Percentiles rank a stretch among this genome's conserved stretches.
These are phyloP conservation scores for Melipona bicolor DNA, from an alignment of 2,888 invertebrate species.

Conservation along the genomic window DNA sequence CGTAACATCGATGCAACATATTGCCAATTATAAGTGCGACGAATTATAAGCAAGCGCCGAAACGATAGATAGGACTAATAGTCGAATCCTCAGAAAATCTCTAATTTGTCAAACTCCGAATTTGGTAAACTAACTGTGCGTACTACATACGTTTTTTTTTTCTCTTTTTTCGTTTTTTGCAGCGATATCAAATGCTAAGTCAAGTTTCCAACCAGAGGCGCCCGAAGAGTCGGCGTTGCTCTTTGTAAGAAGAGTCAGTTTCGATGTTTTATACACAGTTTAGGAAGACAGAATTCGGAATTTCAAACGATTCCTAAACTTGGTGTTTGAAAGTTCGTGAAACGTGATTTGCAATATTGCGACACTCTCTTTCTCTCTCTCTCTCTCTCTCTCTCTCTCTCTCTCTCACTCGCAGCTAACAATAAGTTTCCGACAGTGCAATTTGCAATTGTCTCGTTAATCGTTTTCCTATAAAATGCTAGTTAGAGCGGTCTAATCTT, in stretches of 20 bases:
- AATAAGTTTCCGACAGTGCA: background rate
- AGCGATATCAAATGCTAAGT: background rate
- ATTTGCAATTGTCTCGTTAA: slow-evolving; percentile 6
- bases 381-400: no score
- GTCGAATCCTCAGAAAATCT: background rate
- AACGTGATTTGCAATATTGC: slow-evolving; percentile 15
- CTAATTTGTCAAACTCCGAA: background rate
- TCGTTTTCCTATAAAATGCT: background rate
- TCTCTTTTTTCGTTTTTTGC: background rate
- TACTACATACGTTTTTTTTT: no score
- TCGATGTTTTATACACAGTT: background rate
- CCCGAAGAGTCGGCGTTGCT: background rate
- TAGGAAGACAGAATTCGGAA: background rate
- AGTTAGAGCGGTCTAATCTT: background rate
- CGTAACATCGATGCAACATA: slow-evolving; percentile 11
- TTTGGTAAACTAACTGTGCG: no score
- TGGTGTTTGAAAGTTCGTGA: background rate
- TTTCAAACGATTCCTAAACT: background rate
- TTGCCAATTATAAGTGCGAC: slow-evolving; percentile 32
- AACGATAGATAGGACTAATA: background rate
- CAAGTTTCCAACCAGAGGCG: background rate
- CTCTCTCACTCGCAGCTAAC: background rate
- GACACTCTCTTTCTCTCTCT: background rate
- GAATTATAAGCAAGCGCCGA: slow-evolving; percentile 13
- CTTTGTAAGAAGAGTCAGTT: background rate